A percentile compares a stretch with the other conserved stretches of the same genome.
Evolutionary conservation across 2,888 invertebrate genomes (phyloP).

Genomic region (Lamproptera curius): DNA sequence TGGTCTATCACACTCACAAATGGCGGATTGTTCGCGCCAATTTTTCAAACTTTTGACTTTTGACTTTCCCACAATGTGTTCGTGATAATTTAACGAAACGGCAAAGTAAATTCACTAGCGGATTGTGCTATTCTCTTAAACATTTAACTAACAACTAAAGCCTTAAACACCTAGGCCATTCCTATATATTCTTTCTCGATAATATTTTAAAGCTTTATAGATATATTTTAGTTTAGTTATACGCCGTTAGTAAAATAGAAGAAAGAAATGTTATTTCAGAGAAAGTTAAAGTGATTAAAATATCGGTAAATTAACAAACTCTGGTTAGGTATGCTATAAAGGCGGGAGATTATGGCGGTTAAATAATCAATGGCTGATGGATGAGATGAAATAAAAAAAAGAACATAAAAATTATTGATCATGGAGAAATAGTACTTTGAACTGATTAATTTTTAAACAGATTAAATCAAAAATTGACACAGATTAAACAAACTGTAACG

Average conservation of each 20-base stretch:
- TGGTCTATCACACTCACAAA: constrained; percentile 13
- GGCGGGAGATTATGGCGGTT: constrained; percentile 21
- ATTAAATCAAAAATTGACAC: too few relatives aligned
- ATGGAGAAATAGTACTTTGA: too few relatives aligned
- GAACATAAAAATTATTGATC: constrained; percentile 22
- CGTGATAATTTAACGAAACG: constrained; percentile 38
- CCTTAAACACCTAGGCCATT: constrained; percentile 6
- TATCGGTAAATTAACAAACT: constrained; percentile 30
- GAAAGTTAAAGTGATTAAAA: constrained; percentile 31
- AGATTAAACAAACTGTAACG: too few relatives aligned
- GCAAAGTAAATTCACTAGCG: constrained; percentile 48
- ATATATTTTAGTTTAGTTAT: constrained; percentile 28
- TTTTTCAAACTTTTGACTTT: constrained; percentile 24
- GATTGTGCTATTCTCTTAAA: constrained; percentile 24
- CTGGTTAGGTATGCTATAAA: constrained; percentile 13
- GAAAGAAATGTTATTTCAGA: constrained; percentile 29
- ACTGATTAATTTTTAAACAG: too few relatives aligned
- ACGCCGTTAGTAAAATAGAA: constrained; percentile 55
- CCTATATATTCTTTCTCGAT: constrained; percentile 5
- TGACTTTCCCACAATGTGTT: constrained; percentile 55
- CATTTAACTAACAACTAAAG: constrained; percentile 19
- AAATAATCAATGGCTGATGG: constrained; percentile 19
- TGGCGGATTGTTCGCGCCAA: constrained; percentile 32
- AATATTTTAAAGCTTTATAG: constrained; percentile 7
- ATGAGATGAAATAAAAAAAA: constrained; percentile 17